Conservation (phyloP, 2,113 vertebrate species). For the Poecile atricapillus region DNA sequence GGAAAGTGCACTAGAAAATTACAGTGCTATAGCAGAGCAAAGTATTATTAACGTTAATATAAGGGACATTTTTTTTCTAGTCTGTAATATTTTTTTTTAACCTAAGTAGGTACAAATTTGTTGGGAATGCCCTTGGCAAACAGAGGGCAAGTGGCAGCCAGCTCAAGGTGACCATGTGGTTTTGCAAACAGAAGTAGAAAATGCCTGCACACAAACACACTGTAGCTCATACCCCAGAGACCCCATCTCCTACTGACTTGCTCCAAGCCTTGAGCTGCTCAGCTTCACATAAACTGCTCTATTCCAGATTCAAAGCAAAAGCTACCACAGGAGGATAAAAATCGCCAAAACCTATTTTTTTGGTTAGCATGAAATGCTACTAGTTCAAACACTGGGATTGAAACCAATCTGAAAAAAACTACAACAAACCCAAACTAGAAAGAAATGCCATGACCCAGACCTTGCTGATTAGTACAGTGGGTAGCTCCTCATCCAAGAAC, state of each 20-base stretch:
- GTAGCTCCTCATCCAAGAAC: not conserved
- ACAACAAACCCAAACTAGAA: not conserved
- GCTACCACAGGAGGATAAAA: not conserved
- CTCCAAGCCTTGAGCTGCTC: not conserved
- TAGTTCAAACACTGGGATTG: not conserved
- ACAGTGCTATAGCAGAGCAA: not conserved
- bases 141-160: not conserved
- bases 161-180: not conserved
- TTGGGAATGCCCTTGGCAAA: not conserved
- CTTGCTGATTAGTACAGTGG: not conserved
- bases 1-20: conserved; percentile 15
- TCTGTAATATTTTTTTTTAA: not conserved
- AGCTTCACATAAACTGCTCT: not conserved
- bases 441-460: not conserved
- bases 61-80: not conserved
- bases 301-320: not conserved
- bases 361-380: not conserved
- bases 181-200: not conserved
- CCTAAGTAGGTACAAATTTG: not conserved
- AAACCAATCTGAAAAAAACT: not conserved
- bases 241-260: not conserved
- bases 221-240: not conserved
- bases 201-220: not conserved
- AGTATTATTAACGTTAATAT: not conserved
- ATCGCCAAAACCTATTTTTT: not conserved